Evolutionary conservation across 2,797 vertebrate genomes (phyloP), one percentile per base, ranked within the genome.

Genomic region (Myotis vivesi): DNA sequence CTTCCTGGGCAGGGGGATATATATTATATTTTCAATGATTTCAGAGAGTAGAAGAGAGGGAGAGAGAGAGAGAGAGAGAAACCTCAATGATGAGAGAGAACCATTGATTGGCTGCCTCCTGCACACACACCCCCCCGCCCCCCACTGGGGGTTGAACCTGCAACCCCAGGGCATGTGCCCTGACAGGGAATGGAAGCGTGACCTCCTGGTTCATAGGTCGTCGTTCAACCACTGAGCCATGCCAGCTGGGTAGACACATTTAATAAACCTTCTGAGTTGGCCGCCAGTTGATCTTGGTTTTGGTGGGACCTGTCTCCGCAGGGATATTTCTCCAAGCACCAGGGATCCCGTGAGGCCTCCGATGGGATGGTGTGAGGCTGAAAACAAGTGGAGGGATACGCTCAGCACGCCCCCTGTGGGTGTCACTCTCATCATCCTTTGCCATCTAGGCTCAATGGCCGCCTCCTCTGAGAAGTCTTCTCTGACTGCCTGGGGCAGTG

Each of bases 341-440:
- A 1, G 59, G 19, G 64, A 2, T 38, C 10, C 64, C 6, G 6
- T 9, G 71, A 44, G 16, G 49, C 38, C 8, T 38, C 64, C 36
- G 23, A 2, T 0, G 53, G 55, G 62, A 3, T 6, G 5, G 6
- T 1, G 15, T 8, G 64, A 55, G 77, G 25, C 51, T 86, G 89
- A 11, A 85, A 20, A 80, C 36, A 53, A 36, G 25, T 10, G 49
- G n/a, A 81, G 25, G 2, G 8, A 33, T 16, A 1, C 0, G 0
- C 12, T 44, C 11, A n/a, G 22, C 57, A 23, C 2, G 0, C 6
- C 46, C 30, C 30, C 38, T 3, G 1, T 1, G 33, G n/a, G 53
- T 36, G 55, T 41, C 46, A 16, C 36, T 41, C 15, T 33, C 36
- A 1, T 5, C 22, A 1, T 17, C 64, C 44, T 79, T n/a, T 30